Evolutionary conservation across 2,797 vertebrate species (phyloP).

Genomic region (Fistularia commersonii): DNA sequence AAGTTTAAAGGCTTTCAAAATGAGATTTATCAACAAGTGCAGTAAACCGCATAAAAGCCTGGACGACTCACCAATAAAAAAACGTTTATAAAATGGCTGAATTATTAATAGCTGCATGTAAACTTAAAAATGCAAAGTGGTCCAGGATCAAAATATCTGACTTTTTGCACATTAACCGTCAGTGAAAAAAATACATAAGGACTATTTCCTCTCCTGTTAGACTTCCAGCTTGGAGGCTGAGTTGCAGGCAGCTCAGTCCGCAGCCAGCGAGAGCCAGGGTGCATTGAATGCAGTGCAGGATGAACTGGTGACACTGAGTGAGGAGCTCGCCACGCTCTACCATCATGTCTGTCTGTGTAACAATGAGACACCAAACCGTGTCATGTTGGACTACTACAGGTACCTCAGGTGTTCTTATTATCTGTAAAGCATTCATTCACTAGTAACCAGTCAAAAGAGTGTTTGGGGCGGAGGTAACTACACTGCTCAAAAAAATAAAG

Average conservation of each 20-base stretch:
- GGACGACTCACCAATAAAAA: too few species aligned
- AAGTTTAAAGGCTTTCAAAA: too few species aligned
- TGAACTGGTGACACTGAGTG: constrained; percentile 90
- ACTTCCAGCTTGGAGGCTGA: constrained; percentile 78
- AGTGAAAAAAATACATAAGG: not conserved
- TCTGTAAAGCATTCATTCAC: not conserved
- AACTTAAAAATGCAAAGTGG: too few species aligned
- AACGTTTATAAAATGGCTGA: too few species aligned
- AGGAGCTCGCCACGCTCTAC: constrained; percentile 95
- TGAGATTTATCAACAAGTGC: too few species aligned
- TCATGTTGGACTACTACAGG: constrained; percentile 96
- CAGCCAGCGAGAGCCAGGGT: constrained; percentile 82
- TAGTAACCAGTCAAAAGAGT: too few species aligned
- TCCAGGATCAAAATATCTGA: too few species aligned
- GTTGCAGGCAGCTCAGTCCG: constrained; percentile 75
- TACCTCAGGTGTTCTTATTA: not conserved
- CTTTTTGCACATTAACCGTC: not conserved
- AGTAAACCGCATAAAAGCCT: too few species aligned
- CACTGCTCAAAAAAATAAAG: too few species aligned
- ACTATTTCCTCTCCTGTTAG: constrained; percentile 18
- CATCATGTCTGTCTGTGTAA: constrained; percentile 97
- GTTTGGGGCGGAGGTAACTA: too few species aligned
- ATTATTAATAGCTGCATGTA: too few species aligned
- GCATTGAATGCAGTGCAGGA: constrained; percentile 90
- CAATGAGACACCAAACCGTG: constrained; percentile 93